Percentiles rank a stretch among this genome's conserved stretches.
Conservation (phyloP, 1,140 invertebrate genomes). For the Caenorhabditis latens region DNA sequence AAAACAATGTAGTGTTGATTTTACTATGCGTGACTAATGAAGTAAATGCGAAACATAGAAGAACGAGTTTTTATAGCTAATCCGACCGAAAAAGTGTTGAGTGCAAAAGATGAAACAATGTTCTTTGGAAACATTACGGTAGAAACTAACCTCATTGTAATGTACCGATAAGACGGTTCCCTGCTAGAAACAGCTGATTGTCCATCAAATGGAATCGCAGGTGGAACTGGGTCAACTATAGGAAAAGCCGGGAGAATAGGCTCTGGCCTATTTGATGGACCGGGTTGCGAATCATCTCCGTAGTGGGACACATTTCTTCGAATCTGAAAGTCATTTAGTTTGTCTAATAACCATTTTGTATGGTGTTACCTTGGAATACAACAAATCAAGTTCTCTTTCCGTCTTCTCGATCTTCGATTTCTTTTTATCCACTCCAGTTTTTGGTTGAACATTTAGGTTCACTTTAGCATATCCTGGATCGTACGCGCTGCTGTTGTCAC, state of each 20-base stretch:
- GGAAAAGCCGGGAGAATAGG: slow-evolving; percentile 23
- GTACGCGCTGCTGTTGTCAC: slow-evolving; percentile 61
- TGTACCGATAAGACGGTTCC: slow-evolving; percentile 64
- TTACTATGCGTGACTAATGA: slow-evolving; percentile 24
- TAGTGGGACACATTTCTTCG: slow-evolving; percentile 12
- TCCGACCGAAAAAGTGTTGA: neutral
- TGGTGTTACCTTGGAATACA: slow-evolving; percentile 54
- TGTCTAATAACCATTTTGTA: neutral
- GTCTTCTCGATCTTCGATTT: slow-evolving; percentile 50
- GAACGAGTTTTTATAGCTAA: neutral
- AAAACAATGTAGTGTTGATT: neutral
- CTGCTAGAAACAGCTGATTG: slow-evolving; percentile 36
- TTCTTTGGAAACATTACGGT: neutral
- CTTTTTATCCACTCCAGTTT: slow-evolving; percentile 19
- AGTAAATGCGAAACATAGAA: neutral
- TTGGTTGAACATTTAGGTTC: slow-evolving; percentile 5
- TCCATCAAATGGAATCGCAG: slow-evolving; percentile 14
- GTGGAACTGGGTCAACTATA: neutral
- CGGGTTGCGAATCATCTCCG: slow-evolving; percentile 19
- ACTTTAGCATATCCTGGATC: slow-evolving; percentile 64
- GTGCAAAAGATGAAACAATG: slow-evolving; percentile 9
- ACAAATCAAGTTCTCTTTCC: slow-evolving; percentile 56
- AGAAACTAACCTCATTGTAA: slow-evolving; percentile 56
- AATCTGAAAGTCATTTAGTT: slow-evolving; percentile 4
- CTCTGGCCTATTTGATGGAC: slow-evolving; percentile 28